Evolutionary conservation across 2,113 vertebrate genomes (phyloP), one percentile per base, ranked within the genome.

Genomic region (Phyllostomus hastatus): DNA sequence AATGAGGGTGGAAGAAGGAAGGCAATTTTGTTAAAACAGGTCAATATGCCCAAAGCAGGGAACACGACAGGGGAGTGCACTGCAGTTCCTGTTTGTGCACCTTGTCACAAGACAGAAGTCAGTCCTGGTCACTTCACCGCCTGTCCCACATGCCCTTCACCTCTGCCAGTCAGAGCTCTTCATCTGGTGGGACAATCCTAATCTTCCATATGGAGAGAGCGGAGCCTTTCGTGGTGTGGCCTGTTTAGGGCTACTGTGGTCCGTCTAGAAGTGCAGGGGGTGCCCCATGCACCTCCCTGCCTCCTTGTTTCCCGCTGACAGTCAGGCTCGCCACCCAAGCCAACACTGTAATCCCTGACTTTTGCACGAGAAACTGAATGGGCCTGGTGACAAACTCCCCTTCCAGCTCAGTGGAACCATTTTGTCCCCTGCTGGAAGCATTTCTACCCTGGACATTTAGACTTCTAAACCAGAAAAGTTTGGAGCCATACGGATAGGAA

Each of bases 341-440:
- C 70, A 79, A 79, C 17, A 66, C 7, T 35, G 43, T 22, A 72
- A 61, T 70, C 48, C 31, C 6, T 26, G 2, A 17, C 31, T 83
- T 95, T 41, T 85, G n/a, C 46, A 52, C 7, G 46, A 90, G n/a
- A 88, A 91, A 57, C 7, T 7, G 38, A 93, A 89, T 61, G 10
- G 17, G 16, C 20, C n/a, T 50, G 10, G 22, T 61, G 50, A 61
- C 59, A 66, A 61, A 57, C 52, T 54, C 33, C 50, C 28, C 54
- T 82, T 90, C 28, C 10, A n/a, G 54, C 33, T 92, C 57, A 50
- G 2, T 43, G 17, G 48, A 84, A 33, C 7, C 5, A 33, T 28
- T 48, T 59, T 75, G 22, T 83, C 38, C 48, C 22, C 64, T 52
- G 24, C 15, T n/a, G 16, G 48, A 91, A 85, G 22, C 52, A 0